Base-by-base conservation (phyloP, 2,797 vertebrate genomes). In the Dendrocincla tyrannina region DNA sequence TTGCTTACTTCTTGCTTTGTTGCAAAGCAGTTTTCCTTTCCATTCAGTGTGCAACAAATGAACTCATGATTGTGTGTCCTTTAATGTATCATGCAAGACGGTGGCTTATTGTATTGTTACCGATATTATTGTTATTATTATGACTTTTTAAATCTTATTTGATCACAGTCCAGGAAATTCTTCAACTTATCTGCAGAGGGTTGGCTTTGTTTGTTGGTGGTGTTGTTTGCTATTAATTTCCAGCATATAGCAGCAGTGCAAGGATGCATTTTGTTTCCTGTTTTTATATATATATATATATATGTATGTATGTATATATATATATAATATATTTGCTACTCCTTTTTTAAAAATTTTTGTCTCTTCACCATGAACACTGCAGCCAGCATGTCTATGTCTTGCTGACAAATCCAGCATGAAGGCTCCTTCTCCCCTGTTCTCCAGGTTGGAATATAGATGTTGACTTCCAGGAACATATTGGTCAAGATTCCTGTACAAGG, bases 301-400 rank as follows among this genome's bases (percentile, higher is more conserved):
- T 94, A 58, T 84, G 18, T 88, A 42, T 78, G 58, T 92, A 87
- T 92, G 35, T 95, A 92, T 98, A 97, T 98, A 98, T 98, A 97
- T 98, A 96, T 98, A 96, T 95, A 98, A 97, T 97, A 97, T 97
- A 98, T 98, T 97, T 98, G 97, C 95, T 98, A 97, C 98, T 98
- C 96, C 97, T 97, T 98, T 98, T 79, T 80, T 32, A 86, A 88
- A 94, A 91, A 85, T 63, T 52, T 93, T 95, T 97, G 97, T 98
- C 96, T 98, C 97, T 98, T 98, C 33, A 85, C 96, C 97, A 92
- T 95, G 94, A 97, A 95, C 79, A 55, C 97, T 96, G 91, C 97
- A 97, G 97, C 96, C 97, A 97, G 97, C 97, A 97, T 92, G 70
- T 97, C 92, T 91, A 88, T 93, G 94, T 98, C 95, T 96, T 72